Base-by-base conservation (phyloP, 2,113 vertebrate species). In the Scomber colias region DNA sequence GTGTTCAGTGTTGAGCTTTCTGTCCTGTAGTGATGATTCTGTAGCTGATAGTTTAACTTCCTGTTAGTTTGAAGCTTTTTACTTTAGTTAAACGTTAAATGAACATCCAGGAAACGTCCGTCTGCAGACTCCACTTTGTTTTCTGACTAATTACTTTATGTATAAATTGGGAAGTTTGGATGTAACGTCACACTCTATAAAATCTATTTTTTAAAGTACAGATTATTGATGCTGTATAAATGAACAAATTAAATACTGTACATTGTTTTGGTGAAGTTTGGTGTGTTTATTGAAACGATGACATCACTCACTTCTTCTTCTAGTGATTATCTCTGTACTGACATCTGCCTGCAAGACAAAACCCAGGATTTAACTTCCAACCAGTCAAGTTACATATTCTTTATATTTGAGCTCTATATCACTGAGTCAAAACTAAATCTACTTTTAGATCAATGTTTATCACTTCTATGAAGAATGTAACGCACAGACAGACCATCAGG, bases 141-240 rank as follows among this genome's bases (percentile, higher is more conserved):
- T 49, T 30, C 21, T 50, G 65, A 31, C 40, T 62, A 55, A 75
- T 75, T 54, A 40, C 80, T 60, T 46, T 59, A 31, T 77, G 65
- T 54, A 62, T 2, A 65, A 44, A 17, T 53, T 51, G n/a, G 24
- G 46, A 57, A 71, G 44, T 31, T 27, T 13, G 19, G 50, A 44
- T 61, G 51, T 57, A 49, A 55, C 3, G 40, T 12, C 3, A 30
- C 13, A 75, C 54, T 79, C 51, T 61, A 55, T 76, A 27, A 87
- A 85, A 81, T 90, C 78, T 90, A 86, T 91, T 91, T 87, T 92
- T 88, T 78, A 76, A 88, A 82, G 45, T 85, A 4, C 83, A 90
- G 81, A 84, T 85, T 56, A 59, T 77, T 69, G 80, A 79, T 7
- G 21, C 8, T 75, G 44, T 90, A 85, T 68, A 91, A 87, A 90